Conservation (phyloP, 2,888 invertebrate species). For the Melieria picta region DNA sequence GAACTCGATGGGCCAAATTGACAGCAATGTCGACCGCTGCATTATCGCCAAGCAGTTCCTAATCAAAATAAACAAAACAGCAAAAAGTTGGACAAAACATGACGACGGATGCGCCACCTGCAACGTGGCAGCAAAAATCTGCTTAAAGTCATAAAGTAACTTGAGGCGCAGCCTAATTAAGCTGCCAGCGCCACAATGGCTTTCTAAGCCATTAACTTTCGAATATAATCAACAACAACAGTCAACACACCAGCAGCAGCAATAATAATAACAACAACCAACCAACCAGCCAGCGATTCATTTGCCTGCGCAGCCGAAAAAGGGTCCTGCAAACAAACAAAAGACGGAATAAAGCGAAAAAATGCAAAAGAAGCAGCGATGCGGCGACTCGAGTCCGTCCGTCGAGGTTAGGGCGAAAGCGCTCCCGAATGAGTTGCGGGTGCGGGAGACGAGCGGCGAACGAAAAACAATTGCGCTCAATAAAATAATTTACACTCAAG, state of each 20-base stretch:
- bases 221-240: conserved; percentile 32
- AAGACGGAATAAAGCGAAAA: not conserved
- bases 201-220: conserved; percentile 61
- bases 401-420: not conserved
- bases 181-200: conserved; percentile 44
- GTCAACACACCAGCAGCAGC: not conserved
- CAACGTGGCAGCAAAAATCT: too few species aligned
- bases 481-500: conserved; percentile 54
- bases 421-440: not conserved
- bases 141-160: too few species aligned
- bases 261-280: too few species aligned
- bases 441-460: not conserved
- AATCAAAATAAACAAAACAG: too few species aligned
- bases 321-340: not conserved
- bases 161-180: too few species aligned
- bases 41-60: too few species aligned
- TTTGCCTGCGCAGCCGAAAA: not conserved
- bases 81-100: too few species aligned
- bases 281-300: too few species aligned
- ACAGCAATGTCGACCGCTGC: too few species aligned
- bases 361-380: not conserved
- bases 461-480: conserved; percentile 55
- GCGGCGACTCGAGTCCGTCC: not conserved
- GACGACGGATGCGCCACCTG: too few species aligned
- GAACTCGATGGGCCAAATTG: too few species aligned